Evolutionary conservation across 2,113 vertebrate species (phyloP), one percentile per base, ranked within the genome.

Genomic region (Aepyceros melampus): DNA sequence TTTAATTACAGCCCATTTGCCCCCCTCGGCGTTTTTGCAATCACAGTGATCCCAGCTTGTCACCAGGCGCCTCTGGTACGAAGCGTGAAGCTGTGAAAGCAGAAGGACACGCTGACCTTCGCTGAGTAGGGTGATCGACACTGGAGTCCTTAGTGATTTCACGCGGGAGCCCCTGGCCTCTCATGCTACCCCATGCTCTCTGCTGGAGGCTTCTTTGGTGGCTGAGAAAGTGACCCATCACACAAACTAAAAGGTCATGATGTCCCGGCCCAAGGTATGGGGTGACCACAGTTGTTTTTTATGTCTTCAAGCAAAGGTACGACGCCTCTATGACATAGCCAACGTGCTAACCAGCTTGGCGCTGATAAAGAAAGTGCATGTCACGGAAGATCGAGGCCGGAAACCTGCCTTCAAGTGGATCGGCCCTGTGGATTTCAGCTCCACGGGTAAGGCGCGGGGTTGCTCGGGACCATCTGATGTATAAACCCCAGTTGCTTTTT

Each of bases 371-470:
- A 99, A 99, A 98, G 99, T 99, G 53, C 99, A 99, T 0, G 99
- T 99, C 3, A 99, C 99, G 0, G 99, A 99, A 97, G 99, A 99
- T 78, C 98, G 99, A 79, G 99, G 99, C 83, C 99, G 99, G 19
- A 99, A 99, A 81, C 99, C 99, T 2, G 99, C 99, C 83, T 99
- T 99, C 98, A 99, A 99, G 82, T 99, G 99, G 99, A 99, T 99
- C 3, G 99, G 99, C n/a, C 99, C 99, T 0, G 98, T 99, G 19
- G 98, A 99, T 47, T 99, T 99, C 98, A 95, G 97, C 76, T 95
- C 87, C 86, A 95, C 53, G 0, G 99, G 99, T 99, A 99, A 98
- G 98, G 91, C 29, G 0, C 15, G n/a, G 47, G 74, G 81, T 40
- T 51, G 16, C n/a, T 4, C 27, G 49, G 53, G 14, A 17, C 36